Conservation (phyloP, 2,888 invertebrate species). For the Altica lythri region DNA sequence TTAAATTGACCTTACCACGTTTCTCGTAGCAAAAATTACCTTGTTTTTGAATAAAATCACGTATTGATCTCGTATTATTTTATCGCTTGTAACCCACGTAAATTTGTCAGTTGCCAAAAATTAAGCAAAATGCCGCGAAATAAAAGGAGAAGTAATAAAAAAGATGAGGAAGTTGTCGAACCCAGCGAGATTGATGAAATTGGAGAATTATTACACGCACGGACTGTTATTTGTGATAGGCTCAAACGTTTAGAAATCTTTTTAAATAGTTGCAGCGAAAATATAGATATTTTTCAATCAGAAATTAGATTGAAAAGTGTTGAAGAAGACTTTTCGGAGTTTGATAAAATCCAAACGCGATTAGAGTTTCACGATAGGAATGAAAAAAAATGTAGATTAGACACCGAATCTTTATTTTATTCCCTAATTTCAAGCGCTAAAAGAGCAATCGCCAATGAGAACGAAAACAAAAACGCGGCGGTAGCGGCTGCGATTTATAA, state of each 20-base stretch:
- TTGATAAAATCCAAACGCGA: constrained; percentile 1
- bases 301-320: neutral
- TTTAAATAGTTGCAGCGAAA: too few species aligned
- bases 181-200: neutral
- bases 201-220: neutral
- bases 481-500: neutral
- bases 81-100: too few species aligned
- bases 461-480: neutral
- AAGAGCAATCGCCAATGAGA: neutral
- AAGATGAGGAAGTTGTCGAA: too few species aligned
- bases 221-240: neutral
- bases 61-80: too few species aligned
- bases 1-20: too few species aligned
- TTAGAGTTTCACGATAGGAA: neutral
- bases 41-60: too few species aligned
- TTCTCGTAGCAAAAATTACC: too few species aligned
- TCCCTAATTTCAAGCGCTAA: neutral
- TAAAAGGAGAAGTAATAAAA: too few species aligned
- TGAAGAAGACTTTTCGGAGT: neutral
- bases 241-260: neutral
- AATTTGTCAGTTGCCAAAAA: too few species aligned
- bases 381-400: neutral
- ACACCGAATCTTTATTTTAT: neutral
- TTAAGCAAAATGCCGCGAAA: too few species aligned
- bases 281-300: neutral